Evolutionary conservation across 2,113 vertebrate species (phyloP).

Genomic region (Terrapene triunguis): DNA sequence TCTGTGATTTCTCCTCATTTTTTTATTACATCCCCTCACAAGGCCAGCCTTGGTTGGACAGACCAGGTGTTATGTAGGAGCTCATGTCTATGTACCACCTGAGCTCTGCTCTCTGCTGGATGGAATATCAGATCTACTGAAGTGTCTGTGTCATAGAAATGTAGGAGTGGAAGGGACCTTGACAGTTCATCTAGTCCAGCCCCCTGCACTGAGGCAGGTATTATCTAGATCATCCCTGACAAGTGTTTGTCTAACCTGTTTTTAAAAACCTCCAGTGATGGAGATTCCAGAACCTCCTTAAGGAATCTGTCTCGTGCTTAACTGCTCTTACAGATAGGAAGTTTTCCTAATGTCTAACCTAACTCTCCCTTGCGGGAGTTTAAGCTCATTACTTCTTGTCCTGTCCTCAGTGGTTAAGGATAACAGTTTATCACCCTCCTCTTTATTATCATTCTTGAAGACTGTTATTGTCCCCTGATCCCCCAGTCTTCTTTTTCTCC

Average conservation of each 20-base stretch:
- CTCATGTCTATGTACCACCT: not conserved
- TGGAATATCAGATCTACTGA: not conserved
- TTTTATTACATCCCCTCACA: not conserved
- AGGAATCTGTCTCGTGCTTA: not conserved
- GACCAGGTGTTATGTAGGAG: not conserved
- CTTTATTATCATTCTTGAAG: not conserved
- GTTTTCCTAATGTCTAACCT: not conserved
- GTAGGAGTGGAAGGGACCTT: not conserved
- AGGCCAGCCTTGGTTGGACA: not conserved
- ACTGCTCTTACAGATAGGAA: not conserved
- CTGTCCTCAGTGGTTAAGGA: not conserved
- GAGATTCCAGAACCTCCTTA: not conserved
- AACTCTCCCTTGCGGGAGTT: not conserved
- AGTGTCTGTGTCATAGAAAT: not conserved
- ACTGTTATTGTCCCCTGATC: too few relatives aligned
- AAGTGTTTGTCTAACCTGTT: not conserved
- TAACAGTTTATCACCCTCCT: not conserved
- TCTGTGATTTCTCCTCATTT: not conserved
- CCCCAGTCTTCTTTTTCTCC: not conserved
- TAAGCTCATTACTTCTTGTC: not conserved
- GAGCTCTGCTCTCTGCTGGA: not conserved
- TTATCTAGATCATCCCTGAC: not conserved
- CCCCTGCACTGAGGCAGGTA: not conserved
- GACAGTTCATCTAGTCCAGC: not conserved
- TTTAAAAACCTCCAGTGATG: not conserved